phyloP scores from a whole-genome alignment of 2,797 vertebrate genomes.

The Lophura swinhoii region DNA sequence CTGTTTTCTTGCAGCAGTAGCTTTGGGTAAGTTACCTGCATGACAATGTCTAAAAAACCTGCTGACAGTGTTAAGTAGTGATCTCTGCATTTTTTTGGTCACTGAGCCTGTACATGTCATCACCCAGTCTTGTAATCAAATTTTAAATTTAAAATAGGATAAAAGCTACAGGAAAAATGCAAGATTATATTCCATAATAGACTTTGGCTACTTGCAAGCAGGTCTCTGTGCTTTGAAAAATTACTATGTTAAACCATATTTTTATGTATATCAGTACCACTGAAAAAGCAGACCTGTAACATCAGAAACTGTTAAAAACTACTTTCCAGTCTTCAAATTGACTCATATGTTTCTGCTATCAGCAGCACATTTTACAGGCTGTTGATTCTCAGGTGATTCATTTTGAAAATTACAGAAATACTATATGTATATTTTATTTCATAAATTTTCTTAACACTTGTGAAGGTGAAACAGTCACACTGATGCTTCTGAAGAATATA shows the following conservation, averaged over 20 bases:
- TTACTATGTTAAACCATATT: neutral
- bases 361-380: neutral
- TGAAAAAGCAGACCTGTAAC: neutral
- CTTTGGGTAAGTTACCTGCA: neutral
- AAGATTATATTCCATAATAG: neutral
- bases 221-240: neutral
- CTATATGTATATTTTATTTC: neutral
- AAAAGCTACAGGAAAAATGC: neutral
- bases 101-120: neutral
- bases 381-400: neutral
- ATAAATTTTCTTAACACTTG: neutral
- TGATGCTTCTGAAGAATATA: neutral
- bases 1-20: neutral
- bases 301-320: neutral
- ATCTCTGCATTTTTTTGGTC: conserved; percentile 4
- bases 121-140: neutral
- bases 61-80: neutral
- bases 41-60: neutral
- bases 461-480: neutral
- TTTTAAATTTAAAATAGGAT: conserved; percentile 29
- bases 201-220: neutral
- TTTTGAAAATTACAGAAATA: neutral
- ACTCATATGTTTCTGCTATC: neutral
- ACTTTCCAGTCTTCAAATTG: neutral
- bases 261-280: neutral